Conservation (phyloP, 2,797 vertebrate species). For the Tachyglossus aculeatus region DNA sequence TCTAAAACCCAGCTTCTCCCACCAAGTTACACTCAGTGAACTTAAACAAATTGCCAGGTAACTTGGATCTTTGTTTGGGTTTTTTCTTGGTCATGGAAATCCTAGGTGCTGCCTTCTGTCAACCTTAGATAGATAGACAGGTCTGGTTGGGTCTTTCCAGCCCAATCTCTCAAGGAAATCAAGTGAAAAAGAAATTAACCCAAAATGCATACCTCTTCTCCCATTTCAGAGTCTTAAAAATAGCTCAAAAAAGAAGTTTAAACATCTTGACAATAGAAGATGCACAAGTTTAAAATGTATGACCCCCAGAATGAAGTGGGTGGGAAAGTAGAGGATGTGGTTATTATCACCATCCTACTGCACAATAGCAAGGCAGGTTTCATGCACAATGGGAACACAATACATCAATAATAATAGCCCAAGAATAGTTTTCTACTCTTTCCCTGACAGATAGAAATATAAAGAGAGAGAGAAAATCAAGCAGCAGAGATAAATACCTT, state of each 20-base stretch:
- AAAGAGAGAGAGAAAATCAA: slow-evolving; percentile 64
- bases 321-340: slow-evolving; percentile 55
- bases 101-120: not conserved
- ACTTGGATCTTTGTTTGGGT: not conserved
- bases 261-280: slow-evolving; percentile 22
- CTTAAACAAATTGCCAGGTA: not conserved
- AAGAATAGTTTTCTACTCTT: slow-evolving; percentile 58
- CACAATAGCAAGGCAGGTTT: slow-evolving; percentile 59
- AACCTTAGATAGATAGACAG: not conserved
- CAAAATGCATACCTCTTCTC: not conserved
- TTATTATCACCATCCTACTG: slow-evolving; percentile 51
- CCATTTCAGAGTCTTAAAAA: slow-evolving; percentile 42
- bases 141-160: not conserved
- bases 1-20: not conserved
- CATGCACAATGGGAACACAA: slow-evolving; percentile 54
- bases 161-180: not conserved
- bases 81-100: slow-evolving; percentile 1
- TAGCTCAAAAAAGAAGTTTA: slow-evolving; percentile 40
- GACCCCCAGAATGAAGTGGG: slow-evolving; percentile 37
- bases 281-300: slow-evolving; percentile 45
- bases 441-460: slow-evolving; percentile 62
- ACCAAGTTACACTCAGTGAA: not conserved
- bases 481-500: slow-evolving; percentile 68
- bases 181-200: not conserved
- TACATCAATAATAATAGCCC: slow-evolving; percentile 55